Conservation (phyloP, 2,113 vertebrate genomes). For the Kryptolebias marmoratus region DNA sequence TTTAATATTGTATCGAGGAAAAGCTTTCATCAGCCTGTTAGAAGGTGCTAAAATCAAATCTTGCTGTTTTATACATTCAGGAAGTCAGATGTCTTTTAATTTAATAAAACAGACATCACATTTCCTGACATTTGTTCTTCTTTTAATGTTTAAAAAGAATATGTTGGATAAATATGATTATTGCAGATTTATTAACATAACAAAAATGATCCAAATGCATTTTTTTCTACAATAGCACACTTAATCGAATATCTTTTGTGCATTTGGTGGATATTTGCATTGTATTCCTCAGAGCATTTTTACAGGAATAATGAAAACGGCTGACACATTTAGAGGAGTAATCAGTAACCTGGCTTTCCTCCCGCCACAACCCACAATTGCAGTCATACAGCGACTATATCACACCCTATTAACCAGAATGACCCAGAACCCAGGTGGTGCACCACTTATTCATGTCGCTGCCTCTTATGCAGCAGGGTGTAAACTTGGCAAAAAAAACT, state of each 20-base stretch:
- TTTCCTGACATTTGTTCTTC: neutral
- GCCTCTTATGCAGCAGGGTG: conserved; percentile 50
- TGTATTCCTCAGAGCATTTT: conserved; percentile 2
- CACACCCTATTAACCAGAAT: conserved; percentile 74
- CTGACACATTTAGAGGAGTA: conserved; percentile 27
- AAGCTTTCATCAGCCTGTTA: no score
- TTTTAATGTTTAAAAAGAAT: neutral
- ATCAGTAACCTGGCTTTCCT: conserved; percentile 50
- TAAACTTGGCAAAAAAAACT: conserved; percentile 63
- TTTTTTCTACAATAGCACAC: neutral
- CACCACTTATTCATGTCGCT: conserved; percentile 61
- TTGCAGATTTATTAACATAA: conserved; percentile 1
- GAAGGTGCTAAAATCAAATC: neutral
- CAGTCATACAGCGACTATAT: conserved; percentile 57
- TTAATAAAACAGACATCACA: neutral
- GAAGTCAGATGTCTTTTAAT: neutral
- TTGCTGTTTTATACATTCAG: neutral
- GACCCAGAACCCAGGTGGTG: conserved; percentile 68
- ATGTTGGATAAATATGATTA: neutral
- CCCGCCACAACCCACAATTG: conserved; percentile 34
- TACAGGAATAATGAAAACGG: conserved; percentile 7
- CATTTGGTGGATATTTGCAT: conserved; percentile 2
- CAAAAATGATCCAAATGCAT: conserved; percentile 2
- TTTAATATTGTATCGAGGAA: no score
- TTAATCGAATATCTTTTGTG: neutral